A percentile compares a stretch with the other conserved stretches of the same genome.
Evolutionary conservation across 2,797 vertebrate species (phyloP).

Genomic region (Sebastes nivosus): DNA sequence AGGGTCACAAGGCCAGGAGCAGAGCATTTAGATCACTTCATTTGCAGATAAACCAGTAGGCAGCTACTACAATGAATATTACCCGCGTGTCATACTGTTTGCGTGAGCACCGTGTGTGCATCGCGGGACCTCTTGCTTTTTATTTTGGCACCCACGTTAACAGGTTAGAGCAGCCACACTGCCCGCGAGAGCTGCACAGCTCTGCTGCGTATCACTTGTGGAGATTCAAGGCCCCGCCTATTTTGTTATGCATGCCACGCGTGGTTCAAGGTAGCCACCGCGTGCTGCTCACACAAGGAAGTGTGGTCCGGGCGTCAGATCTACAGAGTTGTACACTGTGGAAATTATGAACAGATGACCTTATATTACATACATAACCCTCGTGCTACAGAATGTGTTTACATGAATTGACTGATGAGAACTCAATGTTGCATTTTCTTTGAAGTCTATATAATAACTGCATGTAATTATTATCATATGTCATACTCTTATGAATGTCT

Average conservation of each 20-base stretch:
- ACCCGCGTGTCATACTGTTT: no score
- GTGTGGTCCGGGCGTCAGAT: background rate
- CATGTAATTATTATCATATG: background rate
- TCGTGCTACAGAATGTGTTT: background rate
- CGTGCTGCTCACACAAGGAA: no score
- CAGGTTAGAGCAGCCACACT: no score
- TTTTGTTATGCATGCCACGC: no score
- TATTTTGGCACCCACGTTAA: accelerated
- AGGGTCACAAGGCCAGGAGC: constrained; percentile 26
- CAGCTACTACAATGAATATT: background rate
- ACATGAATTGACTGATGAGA: background rate
- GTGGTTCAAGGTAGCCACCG: no score
- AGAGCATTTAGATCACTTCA: background rate
- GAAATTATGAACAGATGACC: background rate
- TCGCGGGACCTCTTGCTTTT: no score
- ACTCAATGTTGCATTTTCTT: background rate
- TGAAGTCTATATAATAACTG: background rate
- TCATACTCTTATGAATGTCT: background rate
- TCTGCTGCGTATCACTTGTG: no score
- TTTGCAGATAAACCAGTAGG: background rate
- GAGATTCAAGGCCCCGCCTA: no score
- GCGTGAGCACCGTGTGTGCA: no score
- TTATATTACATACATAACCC: background rate
- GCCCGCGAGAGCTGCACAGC: accelerated
- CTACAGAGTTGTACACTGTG: background rate